Base-by-base conservation (phyloP, 1,140 invertebrate genomes). In the Brachionus paranguensis region DNA sequence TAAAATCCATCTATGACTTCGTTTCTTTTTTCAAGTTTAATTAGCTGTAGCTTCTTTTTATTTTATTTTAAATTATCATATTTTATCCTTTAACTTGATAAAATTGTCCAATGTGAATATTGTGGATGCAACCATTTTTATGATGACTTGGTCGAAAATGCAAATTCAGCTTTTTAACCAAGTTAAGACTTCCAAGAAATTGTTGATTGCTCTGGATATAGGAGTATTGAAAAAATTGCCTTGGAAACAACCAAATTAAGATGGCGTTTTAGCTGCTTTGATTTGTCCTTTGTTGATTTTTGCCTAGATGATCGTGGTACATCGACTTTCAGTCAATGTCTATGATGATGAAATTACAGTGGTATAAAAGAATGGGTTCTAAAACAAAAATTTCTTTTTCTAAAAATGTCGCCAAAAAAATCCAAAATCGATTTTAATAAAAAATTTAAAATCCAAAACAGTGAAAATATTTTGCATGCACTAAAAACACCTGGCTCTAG, bases 321-420 rank as follows among this genome's bases (percentile, higher is more conserved):
- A 60, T 2, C 20, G 5, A 60, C 17, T 24, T 20, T 14, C 33
- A 47, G 3, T 47, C 12, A 47, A 47, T 47, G 45, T 47, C 45
- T 47, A 20, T 8, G 5, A 60, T 60, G n/a, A 68, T 68, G 65
- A 68, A 68, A 68, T 68, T 68, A 60, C 53, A 60, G 3, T 60
- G 53, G 53, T 60, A 60, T 60, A 60, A 24, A 60, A 60, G 53
- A 8, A 60, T 53, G 3, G 47, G 12, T 53, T 53, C 17, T 53
- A 10, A 65, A 24, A 7, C 4, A 33, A 68, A 33, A 68, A 14
- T 10, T 37, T 33, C 7, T 68, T 6, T 68, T 68, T 68, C 6
- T 68, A 27, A 76, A 76, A 76, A 76, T 76, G 72, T 76, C 72
- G 24, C 72, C 72, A 27, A 47, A 50, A 76, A 76, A 76, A 27